Evolutionary conservation across 2,113 vertebrate genomes (phyloP).

Genomic region (Scalopus aquaticus): DNA sequence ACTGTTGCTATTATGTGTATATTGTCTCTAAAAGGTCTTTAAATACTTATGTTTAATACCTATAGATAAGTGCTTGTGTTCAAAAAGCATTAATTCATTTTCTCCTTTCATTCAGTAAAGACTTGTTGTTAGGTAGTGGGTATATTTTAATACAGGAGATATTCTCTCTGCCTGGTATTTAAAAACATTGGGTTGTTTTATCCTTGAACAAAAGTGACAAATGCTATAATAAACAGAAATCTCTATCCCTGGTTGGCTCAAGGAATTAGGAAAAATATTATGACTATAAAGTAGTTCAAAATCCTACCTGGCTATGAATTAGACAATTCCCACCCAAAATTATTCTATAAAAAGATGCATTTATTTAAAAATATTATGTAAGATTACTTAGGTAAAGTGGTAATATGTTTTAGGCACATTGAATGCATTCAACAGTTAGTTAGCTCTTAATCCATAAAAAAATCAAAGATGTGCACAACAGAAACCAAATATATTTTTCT

Average conservation of each 20-base stretch:
- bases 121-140: not conserved
- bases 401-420: not conserved
- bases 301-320: not conserved
- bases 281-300: not conserved
- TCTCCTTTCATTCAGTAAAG: not conserved
- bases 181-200: not conserved
- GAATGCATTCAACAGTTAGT: not conserved
- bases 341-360: not conserved
- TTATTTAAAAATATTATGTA: not conserved
- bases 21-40: not conserved
- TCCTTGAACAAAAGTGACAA: conserved; percentile 6
- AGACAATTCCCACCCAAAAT: not conserved
- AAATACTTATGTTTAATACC: not conserved
- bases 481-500: not conserved
- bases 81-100: not conserved
- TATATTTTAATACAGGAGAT: conserved; percentile 9
- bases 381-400: not conserved
- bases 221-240: not conserved
- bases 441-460: not conserved
- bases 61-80: not conserved
- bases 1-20: not conserved
- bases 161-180: not conserved
- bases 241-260: not conserved
- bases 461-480: not conserved
- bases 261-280: not conserved